Evolutionary conservation across 1,140 invertebrate genomes (phyloP), one percentile per base, ranked within the genome.

Genomic region (Campoletis sonorensis): DNA sequence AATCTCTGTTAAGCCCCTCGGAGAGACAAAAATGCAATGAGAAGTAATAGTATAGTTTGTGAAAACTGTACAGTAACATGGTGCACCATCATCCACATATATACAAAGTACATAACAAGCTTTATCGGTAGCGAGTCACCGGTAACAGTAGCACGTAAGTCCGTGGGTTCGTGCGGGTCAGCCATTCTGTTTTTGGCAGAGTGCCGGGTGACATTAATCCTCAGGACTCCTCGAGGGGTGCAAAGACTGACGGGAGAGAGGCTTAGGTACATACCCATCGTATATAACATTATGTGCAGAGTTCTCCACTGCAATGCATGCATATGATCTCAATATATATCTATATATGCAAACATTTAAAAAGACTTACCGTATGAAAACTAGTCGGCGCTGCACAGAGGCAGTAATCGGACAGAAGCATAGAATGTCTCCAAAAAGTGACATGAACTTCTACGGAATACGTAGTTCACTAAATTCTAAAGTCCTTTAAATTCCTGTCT

Each of bases 131-230:
- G 76, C 49, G 76, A 64, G 76, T 51, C 37, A 64, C 76, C 33
- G 61, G 76, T 49, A n/a, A 58, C 51, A 4, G 49, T 54, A 72
- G 45, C 70, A 70, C 80, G 30, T 81, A 82, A 84, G 81, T 84
- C 75, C 67, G 58, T 45, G 68, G 30, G 79, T 83, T 83, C 82
- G 72, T 67, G 72, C 79, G 70, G 82, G 87, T 88, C 85, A 86
- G 84, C 82, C 85, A 84, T 82, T 83, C 84, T 80, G 85, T 88
- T 88, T 89, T 88, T 89, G 88, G 87, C 88, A 89, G 68, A 64
- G 81, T 88, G 88, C 88, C 89, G 85, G 67, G 81, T 71, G 84
- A 87, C 87, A 87, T 89, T 88, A 89, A 89, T 90, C 87, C 88
- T 87, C 30, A 84, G 83, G 84, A 78, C 33, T 67, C 58, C 58